Percentiles rank a stretch among this genome's conserved stretches.
These are phyloP conservation scores for Amorpha juglandis DNA, from an alignment of 2,888 invertebrate species.

Conservation along the genomic window DNA sequence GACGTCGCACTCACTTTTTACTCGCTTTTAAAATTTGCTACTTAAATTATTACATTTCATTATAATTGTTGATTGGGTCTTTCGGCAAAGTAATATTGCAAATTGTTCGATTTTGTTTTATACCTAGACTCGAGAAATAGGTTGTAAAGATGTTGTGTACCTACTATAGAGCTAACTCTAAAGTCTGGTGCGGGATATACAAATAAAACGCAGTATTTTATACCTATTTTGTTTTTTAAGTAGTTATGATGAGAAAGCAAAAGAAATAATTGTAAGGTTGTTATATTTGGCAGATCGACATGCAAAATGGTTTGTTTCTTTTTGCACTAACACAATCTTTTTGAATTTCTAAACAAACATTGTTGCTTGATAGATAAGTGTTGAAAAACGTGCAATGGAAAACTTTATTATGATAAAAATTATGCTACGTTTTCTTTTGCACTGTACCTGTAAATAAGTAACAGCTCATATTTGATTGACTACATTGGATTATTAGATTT, in stretches of 20 bases:
- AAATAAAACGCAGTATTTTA: too few relatives aligned
- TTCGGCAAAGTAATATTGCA: slow-evolving; percentile 43
- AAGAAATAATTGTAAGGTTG: slow-evolving; percentile 47
- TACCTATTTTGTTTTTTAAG: too few relatives aligned
- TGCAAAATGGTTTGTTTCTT: slow-evolving; percentile 44
- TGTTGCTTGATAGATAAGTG: slow-evolving; percentile 36
- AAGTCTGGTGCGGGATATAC: too few relatives aligned
- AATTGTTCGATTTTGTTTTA: slow-evolving; percentile 27
- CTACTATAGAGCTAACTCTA: too few relatives aligned
- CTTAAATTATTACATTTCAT: slow-evolving; percentile 45
- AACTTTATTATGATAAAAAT: slow-evolving; percentile 22
- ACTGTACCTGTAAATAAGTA: background rate
- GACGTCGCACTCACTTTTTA: slow-evolving; percentile 54
- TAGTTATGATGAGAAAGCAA: slow-evolving; percentile 46
- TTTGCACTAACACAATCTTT: slow-evolving; percentile 42
- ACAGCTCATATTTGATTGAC: too few relatives aligned
- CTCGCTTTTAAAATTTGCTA: slow-evolving; percentile 48
- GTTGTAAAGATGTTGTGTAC: too few relatives aligned
- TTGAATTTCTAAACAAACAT: slow-evolving; percentile 51
- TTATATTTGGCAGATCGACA: slow-evolving; percentile 48
- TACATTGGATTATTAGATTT: too few relatives aligned
- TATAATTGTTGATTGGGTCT: slow-evolving; percentile 39
- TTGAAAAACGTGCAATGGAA: slow-evolving; percentile 36
- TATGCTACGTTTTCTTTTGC: background rate
- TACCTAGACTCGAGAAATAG: too few relatives aligned